A percentile compares a stretch with the other conserved stretches of the same genome.
phyloP scores from a whole-genome alignment of 2,888 invertebrate species.

The Tribolium freemani region DNA sequence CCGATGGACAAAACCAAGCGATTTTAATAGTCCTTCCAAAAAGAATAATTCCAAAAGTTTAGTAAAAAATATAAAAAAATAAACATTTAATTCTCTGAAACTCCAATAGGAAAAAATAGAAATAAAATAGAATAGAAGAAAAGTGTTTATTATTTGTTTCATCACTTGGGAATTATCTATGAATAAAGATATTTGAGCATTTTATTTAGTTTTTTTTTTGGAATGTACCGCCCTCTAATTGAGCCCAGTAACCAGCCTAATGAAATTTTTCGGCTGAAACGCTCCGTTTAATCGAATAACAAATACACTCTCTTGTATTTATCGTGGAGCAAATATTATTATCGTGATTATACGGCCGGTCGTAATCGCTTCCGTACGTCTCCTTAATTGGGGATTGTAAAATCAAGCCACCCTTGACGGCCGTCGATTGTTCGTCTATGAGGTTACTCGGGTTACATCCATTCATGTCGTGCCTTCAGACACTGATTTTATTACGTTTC shows the following conservation, averaged over 20 bases:
- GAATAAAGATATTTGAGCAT: too few species aligned
- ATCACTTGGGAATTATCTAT: too few species aligned
- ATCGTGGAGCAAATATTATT: slow-evolving; percentile 31
- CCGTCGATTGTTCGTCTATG: slow-evolving; percentile 57
- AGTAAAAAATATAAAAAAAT: too few species aligned
- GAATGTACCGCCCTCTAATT: slow-evolving; percentile 8
- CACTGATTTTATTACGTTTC: slow-evolving; percentile 57
- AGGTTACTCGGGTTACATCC: slow-evolving; percentile 60
- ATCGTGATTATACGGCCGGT: slow-evolving; percentile 51
- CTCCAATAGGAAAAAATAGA: too few species aligned
- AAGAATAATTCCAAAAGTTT: too few species aligned
- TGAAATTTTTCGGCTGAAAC: not conserved
- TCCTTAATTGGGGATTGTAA: slow-evolving; percentile 66
- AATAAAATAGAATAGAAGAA: too few species aligned
- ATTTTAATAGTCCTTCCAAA: too few species aligned
- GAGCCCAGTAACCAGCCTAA: not conserved
- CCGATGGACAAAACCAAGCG: too few species aligned
- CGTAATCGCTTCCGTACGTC: slow-evolving; percentile 58
- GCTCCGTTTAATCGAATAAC: slow-evolving; percentile 47
- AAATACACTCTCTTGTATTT: slow-evolving; percentile 49
- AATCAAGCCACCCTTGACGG: slow-evolving; percentile 64
- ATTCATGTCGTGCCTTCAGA: slow-evolving; percentile 52
- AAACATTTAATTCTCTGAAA: too few species aligned
- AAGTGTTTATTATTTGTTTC: too few species aligned
- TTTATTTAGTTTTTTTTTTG: slow-evolving; percentile 28